phyloP scores from a whole-genome alignment of 1,140 invertebrate genomes.

The Caenorhabditis inopinata region DNA sequence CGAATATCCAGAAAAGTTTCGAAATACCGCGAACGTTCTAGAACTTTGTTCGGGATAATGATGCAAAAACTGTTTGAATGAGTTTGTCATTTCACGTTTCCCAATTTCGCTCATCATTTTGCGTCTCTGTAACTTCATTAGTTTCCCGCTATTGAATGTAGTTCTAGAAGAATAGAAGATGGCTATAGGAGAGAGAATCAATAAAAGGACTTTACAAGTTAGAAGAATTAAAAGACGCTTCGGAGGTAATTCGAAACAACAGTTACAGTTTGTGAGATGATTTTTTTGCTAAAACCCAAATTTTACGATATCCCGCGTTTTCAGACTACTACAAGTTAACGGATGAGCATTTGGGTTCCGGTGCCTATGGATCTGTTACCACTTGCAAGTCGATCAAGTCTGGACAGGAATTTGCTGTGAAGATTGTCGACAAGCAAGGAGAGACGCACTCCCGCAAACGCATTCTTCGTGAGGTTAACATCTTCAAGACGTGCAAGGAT shows the following conservation, averaged over 20 bases:
- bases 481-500: constrained; percentile 92
- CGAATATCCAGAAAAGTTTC: neutral
- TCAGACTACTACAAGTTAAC: constrained; percentile 90
- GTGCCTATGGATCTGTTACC: constrained; percentile 91
- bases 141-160: neutral
- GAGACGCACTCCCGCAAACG: constrained; percentile 81
- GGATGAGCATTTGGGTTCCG: constrained; percentile 89
- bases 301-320: too few species aligned
- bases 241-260: neutral
- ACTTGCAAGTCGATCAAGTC: constrained; percentile 87
- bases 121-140: neutral
- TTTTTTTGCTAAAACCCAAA: neutral
- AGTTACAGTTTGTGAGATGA: neutral
- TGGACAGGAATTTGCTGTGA: constrained; percentile 90
- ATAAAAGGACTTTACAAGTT: neutral
- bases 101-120: neutral
- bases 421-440: constrained; percentile 90
- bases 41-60: neutral
- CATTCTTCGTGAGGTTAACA: constrained; percentile 80
- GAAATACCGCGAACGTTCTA: neutral
- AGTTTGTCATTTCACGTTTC: neutral
- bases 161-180: neutral
- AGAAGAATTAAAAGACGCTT: neutral
- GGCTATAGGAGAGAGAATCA: neutral
- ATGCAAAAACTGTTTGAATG: neutral